phyloP scores from a whole-genome alignment of 2,113 vertebrate genomes.

The mouse (Mus musculus) region GRCm39 chr12:28041501-28042000 shows the following conservation, averaged over 20 bases:
- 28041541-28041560: background rate
- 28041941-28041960: no score
- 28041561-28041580: rapidly evolving
- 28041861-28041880: rapidly evolving
- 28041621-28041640: no score
- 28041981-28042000: rapidly evolving
- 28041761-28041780: no score
- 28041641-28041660: rapidly evolving
- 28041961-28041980: no score
- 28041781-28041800: no score
- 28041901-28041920: background rate
- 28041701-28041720: rapidly evolving
- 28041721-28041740: background rate
- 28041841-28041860: background rate
- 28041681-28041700: no score
- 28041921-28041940: no score
- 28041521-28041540: no score
- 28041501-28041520: background rate
- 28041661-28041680: background rate
- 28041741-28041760: background rate
- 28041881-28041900: background rate
- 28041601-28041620: background rate
- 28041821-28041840: background rate
- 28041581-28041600: background rate
- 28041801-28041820: no score